Percentiles rank a stretch among this genome's conserved stretches.
Conservation (phyloP, 2,113 vertebrate species). For the Sinocyclocheilus anophthalmus region DNA sequence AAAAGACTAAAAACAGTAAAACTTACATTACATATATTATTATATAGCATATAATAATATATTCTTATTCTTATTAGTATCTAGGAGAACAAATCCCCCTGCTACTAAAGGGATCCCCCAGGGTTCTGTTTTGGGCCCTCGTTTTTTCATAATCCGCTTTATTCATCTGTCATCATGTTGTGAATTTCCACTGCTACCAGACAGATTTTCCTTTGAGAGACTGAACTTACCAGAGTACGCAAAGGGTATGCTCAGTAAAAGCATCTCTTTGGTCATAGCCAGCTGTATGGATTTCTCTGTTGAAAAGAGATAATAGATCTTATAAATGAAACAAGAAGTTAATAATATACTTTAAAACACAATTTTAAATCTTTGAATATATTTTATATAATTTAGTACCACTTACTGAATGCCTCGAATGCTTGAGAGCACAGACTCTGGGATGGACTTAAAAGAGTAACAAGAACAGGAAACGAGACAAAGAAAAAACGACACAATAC, state of each 20-base stretch:
- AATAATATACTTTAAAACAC: not conserved
- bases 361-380: not conserved
- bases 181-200: not conserved
- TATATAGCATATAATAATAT: not conserved
- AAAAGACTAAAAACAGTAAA: not conserved
- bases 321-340: not conserved
- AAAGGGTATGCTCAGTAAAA: constrained; percentile 87
- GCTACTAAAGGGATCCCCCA: not conserved
- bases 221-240: constrained; percentile 86
- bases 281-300: constrained; percentile 87
- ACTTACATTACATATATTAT: not conserved
- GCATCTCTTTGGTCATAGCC: constrained; percentile 89
- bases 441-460: constrained; percentile 70
- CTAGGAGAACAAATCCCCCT: not conserved
- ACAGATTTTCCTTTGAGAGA: not conserved
- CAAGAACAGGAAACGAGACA: not conserved
- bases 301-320: not conserved
- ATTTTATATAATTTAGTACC: not conserved
- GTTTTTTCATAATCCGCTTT: not conserved
- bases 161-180: not conserved
- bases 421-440: constrained; percentile 78
- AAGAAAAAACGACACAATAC: not conserved
- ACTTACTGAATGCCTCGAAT: constrained; percentile 90
- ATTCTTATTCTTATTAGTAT: not conserved
- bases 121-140: not conserved